These are phyloP conservation scores for Podiceps cristatus DNA, from an alignment of 2,113 vertebrate genomes.

Conservation along the genomic window DNA sequence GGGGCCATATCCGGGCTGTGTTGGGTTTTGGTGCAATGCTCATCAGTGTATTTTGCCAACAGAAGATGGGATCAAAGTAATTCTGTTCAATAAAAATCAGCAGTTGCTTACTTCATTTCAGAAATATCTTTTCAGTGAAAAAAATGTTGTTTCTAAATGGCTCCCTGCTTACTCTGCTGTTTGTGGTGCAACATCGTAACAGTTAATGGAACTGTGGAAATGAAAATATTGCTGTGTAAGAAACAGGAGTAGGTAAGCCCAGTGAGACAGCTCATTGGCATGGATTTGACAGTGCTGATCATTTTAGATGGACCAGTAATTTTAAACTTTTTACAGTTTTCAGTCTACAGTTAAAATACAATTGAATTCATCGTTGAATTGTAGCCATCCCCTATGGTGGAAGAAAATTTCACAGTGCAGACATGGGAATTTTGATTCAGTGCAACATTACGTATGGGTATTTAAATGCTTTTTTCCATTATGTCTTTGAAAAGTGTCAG, in stretches of 20 bases:
- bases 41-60: background rate
- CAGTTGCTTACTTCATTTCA: background rate
- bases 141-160: background rate
- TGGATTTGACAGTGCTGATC: background rate
- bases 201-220: background rate
- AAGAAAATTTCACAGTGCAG: background rate
- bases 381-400: background rate
- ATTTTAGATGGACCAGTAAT: background rate
- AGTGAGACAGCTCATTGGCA: background rate
- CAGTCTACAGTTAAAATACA: background rate
- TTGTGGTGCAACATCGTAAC: background rate
- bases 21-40: background rate
- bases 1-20: background rate
- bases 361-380: background rate
- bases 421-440: background rate
- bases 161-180: background rate
- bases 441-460: background rate
- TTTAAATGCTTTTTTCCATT: background rate
- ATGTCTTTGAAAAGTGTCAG: background rate
- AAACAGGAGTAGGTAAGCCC: background rate
- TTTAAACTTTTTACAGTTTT: background rate
- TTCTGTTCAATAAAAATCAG: background rate
- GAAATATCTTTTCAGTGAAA: background rate
- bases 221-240: background rate
- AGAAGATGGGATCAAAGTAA: background rate